Evolutionary conservation across 2,113 vertebrate species (phyloP).

Genomic region (Corvus cornix): DNA sequence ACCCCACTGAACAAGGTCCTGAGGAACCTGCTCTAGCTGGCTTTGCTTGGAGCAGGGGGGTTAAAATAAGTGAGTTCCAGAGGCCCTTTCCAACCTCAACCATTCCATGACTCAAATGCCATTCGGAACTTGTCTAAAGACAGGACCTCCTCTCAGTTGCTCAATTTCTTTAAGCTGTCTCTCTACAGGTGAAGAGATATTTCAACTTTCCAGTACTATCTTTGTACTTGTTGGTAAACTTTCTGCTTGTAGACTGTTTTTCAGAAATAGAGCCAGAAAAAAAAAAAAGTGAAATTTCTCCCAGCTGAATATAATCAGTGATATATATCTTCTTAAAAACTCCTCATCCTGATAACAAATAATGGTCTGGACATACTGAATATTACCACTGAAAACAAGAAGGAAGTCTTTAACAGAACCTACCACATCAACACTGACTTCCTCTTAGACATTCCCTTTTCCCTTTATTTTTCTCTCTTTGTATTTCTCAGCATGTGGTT

Average conservation of each 20-base stretch:
- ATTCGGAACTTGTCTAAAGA: background rate
- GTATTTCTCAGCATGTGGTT: background rate
- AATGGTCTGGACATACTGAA: background rate
- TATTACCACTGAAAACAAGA: background rate
- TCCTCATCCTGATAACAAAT: background rate
- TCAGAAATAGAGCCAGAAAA: background rate
- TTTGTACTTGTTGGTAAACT: background rate
- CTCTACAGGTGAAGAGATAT: background rate
- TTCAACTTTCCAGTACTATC: rapidly evolving
- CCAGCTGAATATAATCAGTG: background rate
- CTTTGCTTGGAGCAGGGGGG: background rate
- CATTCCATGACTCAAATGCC: background rate
- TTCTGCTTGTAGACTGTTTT: background rate
- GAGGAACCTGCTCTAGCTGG: background rate
- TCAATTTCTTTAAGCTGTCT: background rate
- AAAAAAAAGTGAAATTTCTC: background rate
- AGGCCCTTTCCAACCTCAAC: background rate
- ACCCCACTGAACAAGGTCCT: background rate
- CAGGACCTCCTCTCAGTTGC: background rate
- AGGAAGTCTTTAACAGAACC: background rate
- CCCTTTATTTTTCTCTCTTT: background rate
- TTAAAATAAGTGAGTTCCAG: background rate
- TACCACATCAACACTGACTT: background rate
- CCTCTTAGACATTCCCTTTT: background rate
- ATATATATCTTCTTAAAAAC: background rate